These are phyloP conservation scores for Microctonus brassicae DNA, from an alignment of 2,888 invertebrate species.

Conservation along the genomic window DNA sequence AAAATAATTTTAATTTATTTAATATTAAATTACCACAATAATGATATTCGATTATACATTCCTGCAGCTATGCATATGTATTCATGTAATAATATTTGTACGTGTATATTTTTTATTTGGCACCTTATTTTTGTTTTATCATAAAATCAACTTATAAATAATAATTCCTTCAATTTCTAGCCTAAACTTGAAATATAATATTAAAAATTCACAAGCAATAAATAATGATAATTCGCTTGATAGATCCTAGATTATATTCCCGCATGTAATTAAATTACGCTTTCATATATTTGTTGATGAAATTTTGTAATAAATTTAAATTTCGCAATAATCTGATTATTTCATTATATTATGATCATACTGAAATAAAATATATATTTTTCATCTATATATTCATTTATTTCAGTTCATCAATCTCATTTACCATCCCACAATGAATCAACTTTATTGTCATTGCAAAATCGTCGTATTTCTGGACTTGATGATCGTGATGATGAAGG, in stretches of 20 bases:
- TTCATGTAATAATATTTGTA: constrained; percentile 18
- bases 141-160: not conserved
- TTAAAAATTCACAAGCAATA: not conserved
- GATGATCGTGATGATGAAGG: constrained; percentile 58
- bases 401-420: no score
- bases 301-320: not conserved
- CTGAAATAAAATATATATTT: not conserved
- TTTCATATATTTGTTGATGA: not conserved
- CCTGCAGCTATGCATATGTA: not conserved
- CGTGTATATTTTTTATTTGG: not conserved
- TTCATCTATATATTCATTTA: no score
- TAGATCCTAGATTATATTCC: not conserved
- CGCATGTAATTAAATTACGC: not conserved
- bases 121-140: not conserved
- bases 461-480: constrained; percentile 50
- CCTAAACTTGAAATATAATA: not conserved
- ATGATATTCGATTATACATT: no score
- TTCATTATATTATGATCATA: no score
- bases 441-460: constrained; percentile 43
- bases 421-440: constrained; percentile 47
- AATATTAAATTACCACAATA: not conserved
- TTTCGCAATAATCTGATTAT: not conserved
- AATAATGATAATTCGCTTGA: not conserved
- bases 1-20: not conserved
- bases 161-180: not conserved